Conservation (phyloP, 2,113 vertebrate genomes). For the Carlito syrichta region DNA sequence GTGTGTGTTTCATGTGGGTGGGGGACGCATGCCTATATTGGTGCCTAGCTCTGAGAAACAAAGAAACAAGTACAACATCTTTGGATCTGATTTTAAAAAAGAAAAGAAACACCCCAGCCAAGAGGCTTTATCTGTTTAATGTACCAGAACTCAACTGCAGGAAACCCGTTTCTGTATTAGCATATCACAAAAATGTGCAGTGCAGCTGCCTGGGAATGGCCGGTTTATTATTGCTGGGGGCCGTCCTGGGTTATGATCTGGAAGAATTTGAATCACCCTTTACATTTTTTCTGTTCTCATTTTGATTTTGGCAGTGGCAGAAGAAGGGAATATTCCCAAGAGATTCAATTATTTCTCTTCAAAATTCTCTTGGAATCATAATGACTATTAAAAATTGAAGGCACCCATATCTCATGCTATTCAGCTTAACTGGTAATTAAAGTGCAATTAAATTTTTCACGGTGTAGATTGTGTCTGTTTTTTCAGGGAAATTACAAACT, state of each 20-base stretch:
- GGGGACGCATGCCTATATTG: accelerated
- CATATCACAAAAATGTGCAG: conserved; percentile 28
- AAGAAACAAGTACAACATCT: conserved; percentile 37
- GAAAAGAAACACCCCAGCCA: background rate
- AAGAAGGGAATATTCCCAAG: conserved; percentile 63
- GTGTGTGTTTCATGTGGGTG: background rate
- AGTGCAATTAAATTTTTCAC: conserved; percentile 81
- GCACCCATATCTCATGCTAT: conserved; percentile 76
- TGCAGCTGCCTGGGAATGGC: conserved; percentile 54
- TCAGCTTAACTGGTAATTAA: conserved; percentile 81
- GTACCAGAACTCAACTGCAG: conserved; percentile 64
- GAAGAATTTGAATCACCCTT: conserved; percentile 72
- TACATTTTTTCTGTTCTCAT: conserved; percentile 8
- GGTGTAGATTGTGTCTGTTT: conserved; percentile 71
- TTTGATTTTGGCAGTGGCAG: conserved; percentile 67
- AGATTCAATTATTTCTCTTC: conserved; percentile 78
- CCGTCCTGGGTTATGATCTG: conserved; percentile 71
- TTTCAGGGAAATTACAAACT: conserved; percentile 73
- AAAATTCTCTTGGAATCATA: conserved; percentile 77
- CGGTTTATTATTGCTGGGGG: conserved; percentile 60
- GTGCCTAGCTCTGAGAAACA: conserved; percentile 40
- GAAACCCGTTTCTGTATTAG: conserved; percentile 49
- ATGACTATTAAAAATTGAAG: conserved; percentile 81
- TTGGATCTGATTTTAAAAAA: conserved; percentile 46
- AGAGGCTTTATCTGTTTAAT: conserved; percentile 73